A percentile compares a stretch with the other conserved stretches of the same genome.
phyloP scores from a whole-genome alignment of 2,113 vertebrate species.

The Calonectris borealis region DNA sequence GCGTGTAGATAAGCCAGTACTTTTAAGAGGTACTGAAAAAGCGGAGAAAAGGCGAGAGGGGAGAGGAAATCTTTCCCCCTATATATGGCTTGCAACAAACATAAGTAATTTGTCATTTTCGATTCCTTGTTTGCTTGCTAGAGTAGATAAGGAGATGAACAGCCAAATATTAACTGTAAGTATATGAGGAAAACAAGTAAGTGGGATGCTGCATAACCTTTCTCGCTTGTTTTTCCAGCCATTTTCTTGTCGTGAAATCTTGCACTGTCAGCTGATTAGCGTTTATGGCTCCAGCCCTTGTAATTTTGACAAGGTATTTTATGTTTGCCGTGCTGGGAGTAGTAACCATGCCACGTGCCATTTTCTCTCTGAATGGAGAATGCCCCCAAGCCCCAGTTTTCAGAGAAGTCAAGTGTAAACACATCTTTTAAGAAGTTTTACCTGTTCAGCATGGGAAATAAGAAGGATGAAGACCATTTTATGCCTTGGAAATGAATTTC shows the following conservation, averaged over 20 bases:
- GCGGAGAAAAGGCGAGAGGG: not conserved
- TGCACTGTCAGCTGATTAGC: not conserved
- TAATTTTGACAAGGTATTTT: constrained; percentile 32
- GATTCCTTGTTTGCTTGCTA: not conserved
- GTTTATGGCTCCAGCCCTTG: not conserved
- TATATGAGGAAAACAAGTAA: not conserved
- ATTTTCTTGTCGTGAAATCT: not conserved
- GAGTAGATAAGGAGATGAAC: not conserved
- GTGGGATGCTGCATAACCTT: not conserved
- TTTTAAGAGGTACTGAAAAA: not conserved
- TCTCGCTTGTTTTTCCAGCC: not conserved
- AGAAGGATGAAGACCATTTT: not conserved
- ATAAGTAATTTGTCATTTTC: not conserved
- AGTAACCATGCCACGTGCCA: not conserved
- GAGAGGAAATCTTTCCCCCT: not conserved
- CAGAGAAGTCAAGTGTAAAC: not conserved
- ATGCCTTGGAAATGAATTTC: not conserved
- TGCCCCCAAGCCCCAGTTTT: not conserved
- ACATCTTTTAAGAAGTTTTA: not conserved
- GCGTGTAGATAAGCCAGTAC: fast-evolving
- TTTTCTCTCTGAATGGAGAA: not conserved
- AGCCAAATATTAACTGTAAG: not conserved
- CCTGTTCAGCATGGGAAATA: not conserved
- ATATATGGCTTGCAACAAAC: not conserved
- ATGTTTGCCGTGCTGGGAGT: not conserved